Base-by-base conservation (phyloP, 2,888 invertebrate species). In the Spisula solida region DNA sequence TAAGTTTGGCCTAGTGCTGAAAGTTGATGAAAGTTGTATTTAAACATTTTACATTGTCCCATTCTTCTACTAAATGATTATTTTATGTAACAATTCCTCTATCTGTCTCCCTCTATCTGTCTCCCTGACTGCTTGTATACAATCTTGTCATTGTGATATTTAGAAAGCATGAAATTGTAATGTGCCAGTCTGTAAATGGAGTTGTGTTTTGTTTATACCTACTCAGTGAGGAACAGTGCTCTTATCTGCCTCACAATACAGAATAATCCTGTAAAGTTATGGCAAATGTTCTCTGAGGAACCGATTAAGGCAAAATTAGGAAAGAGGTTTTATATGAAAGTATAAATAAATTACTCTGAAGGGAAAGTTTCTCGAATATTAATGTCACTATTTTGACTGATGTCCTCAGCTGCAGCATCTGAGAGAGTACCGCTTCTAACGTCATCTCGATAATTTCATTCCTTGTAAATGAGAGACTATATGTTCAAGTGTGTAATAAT, bases 271-370 rank as follows among this genome's bases (percentile, higher is more conserved):
- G n/a, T 66, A 66, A 66, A n/a, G 20, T 66, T 66, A 25, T n/a
- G 25, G 60, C 14, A 16, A 51, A 66, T n/a, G 6, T 66, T 66
- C 60, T n/a, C 60, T 8, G n/a, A 12, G 60, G 25, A 66, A 25
- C 20, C n/a, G 25, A 66, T 66, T 66, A 66, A 66, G n/a, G 10
- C 25, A 66, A n/a, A 66, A 66, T 66, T 66, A 66, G n/a, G 60
- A 66, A 66, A 66, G 60, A 66, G 60, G 25, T 66, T 66, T 66
- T 25, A 66, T 66, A 25, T 66, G 60, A 25, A 12, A 66, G 8
- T 25, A 66, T n/a, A 66, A 25, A 66, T 66, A 25, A 66, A 66
- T 66, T 66, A 66, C 60, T 66, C 25, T 0, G 12, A 25, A 66
- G 60, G 25, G 25, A 66, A 66, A 4, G 60, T 66, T 66, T 66